Conservation (phyloP, 1,140 invertebrate species). For the Ganaspis sp. region DNA sequence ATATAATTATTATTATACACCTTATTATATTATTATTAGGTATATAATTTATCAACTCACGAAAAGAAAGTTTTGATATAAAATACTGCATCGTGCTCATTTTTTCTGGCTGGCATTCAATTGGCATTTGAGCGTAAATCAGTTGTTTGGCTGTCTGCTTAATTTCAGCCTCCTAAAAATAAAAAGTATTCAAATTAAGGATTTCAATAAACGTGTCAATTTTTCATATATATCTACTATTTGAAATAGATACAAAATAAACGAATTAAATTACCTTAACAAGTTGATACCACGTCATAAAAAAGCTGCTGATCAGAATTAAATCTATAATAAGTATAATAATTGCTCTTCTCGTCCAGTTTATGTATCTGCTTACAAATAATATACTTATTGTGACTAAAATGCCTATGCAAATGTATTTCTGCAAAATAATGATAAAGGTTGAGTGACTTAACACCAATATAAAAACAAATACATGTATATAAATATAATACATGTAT, state of each 20-base stretch:
- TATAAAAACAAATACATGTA: too few relatives aligned
- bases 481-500: too few relatives aligned
- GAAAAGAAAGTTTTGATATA: slow-evolving; percentile 9
- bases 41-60: slow-evolving; percentile 6
- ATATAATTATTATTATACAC: too few relatives aligned
- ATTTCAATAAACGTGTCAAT: too few relatives aligned
- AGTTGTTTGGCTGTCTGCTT: slow-evolving; percentile 53
- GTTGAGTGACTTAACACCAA: too few relatives aligned
- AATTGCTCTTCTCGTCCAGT: slow-evolving; percentile 46
- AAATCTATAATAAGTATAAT: slow-evolving; percentile 48
- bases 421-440: slow-evolving; percentile 53
- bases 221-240: slow-evolving; percentile 10
- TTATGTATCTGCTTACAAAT: slow-evolving; percentile 41
- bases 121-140: slow-evolving; percentile 51
- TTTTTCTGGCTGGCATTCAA: slow-evolving; percentile 56
- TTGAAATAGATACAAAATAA: slow-evolving; percentile 23
- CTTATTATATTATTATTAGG: too few relatives aligned
- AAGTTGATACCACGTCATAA: slow-evolving; percentile 63
- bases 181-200: neutral
- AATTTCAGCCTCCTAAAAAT: slow-evolving; percentile 62
- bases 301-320: slow-evolving; percentile 58
- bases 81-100: slow-evolving; percentile 45
- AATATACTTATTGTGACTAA: slow-evolving; percentile 42
- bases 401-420: slow-evolving; percentile 43
- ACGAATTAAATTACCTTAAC: slow-evolving; percentile 53